phyloP scores from a whole-genome alignment of 2,113 vertebrate species.

The Embiotoca jacksoni region DNA sequence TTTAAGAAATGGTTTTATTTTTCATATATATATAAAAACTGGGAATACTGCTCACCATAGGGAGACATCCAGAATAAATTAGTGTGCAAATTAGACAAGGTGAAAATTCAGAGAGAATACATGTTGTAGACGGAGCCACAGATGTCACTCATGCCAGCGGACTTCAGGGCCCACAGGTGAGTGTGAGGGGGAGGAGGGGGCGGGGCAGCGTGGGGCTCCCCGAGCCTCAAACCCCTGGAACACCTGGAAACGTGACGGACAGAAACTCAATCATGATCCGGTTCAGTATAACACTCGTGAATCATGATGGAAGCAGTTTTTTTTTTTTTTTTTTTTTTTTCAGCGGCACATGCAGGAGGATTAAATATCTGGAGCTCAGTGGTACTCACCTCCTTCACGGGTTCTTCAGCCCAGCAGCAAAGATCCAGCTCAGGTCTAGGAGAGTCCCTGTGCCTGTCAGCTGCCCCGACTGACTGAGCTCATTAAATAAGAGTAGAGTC shows the following conservation, averaged over 20 bases:
- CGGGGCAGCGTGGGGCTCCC: conserved; percentile 4
- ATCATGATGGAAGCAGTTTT: background rate
- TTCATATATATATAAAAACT: conserved; percentile 22
- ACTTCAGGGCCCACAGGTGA: conserved; percentile 29
- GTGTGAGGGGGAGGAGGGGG: background rate
- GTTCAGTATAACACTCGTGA: background rate
- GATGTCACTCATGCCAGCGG: conserved; percentile 5
- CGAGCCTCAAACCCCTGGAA: conserved; percentile 20
- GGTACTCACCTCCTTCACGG: conserved; percentile 54
- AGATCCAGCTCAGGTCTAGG: conserved; percentile 19
- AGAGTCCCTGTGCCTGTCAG: conserved; percentile 30
- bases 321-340: too few species aligned
- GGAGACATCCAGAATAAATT: conserved; percentile 75
- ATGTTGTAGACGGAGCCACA: conserved; percentile 30
- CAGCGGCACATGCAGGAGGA: background rate
- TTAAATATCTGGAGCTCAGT: background rate
- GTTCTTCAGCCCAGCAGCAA: conserved; percentile 1
- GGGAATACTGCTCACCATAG: conserved; percentile 63
- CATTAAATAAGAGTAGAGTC: conserved; percentile 13
- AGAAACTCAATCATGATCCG: conserved; percentile 46
- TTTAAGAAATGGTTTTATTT: conserved; percentile 35
- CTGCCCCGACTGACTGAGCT: conserved; percentile 39
- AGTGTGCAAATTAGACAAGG: conserved; percentile 72
- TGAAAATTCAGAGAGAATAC: conserved; percentile 42
- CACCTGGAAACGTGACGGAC: conserved; percentile 57